Base-by-base conservation (phyloP, 2,888 invertebrate genomes). In the Epinotia bilunana region DNA sequence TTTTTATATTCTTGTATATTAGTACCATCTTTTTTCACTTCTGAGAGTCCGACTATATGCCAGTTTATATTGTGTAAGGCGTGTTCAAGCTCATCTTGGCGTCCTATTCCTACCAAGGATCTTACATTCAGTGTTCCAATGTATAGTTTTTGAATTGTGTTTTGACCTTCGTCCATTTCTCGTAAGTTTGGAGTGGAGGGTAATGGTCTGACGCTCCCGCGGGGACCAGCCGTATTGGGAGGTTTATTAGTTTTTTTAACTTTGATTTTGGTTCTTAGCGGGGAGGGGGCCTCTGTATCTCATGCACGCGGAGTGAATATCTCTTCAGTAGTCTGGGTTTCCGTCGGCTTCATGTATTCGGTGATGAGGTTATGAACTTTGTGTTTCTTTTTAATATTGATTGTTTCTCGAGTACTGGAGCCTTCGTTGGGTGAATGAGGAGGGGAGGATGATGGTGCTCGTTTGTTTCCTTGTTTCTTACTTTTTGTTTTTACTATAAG, bases 271-370 rank as follows among this genome's bases (percentile, higher is more conserved):
- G 58, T 58, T 58, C 12, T 58, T 61, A 16, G 28, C 33, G 61
- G 61, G 61, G 61, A 61, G 61, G 61, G 61, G 61, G 61, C 33
- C 61, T 7, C 33, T 28, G 28, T 61, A 61, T 61, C 6, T 61
- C 58, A 62, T 62, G 55, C 55, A 16, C 16, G 6, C 55, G n/a
- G 16, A 18, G n/a, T 55, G 23, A 23, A 23, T 23, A 23, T 23
- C 23, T 23, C 23, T 23, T 23, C 23, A 23, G 18, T n/a, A 2
- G n/a, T 18, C 18, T n/a, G 55, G n/a, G n/a, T 4, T n/a, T 55
- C n/a, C 55, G 58, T 20, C 3, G 58, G 23, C 20, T 58, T 58
- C 58, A 58, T 58, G 58, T 58, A 58, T 58, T 23, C 58, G 9
- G 58, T 58, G 20, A 58, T 58, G 20, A 58, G 23, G 20, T 58